A percentile compares a stretch with the other conserved stretches of the same genome.
Conservation (phyloP, 1,140 invertebrate genomes). For the Hetaerina americana region DNA sequence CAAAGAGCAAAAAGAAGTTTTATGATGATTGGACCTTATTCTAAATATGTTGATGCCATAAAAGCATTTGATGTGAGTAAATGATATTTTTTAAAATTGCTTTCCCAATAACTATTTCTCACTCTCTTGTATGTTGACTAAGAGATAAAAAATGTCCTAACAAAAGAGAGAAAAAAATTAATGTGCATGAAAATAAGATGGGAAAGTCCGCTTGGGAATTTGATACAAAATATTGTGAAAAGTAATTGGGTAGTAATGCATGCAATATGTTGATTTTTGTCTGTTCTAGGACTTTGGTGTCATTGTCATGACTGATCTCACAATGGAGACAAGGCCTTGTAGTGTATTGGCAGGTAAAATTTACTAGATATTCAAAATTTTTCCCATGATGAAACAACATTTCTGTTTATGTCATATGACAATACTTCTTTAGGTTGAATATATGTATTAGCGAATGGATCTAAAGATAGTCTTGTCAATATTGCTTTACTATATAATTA, state of each 20-base stretch:
- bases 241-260: neutral
- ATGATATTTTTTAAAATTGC: neutral
- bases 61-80: constrained; percentile 32
- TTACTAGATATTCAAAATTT: neutral
- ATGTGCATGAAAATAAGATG: no score
- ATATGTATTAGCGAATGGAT: no score
- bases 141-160: no score
- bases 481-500: no score
- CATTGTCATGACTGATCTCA: constrained; percentile 37
- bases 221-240: no score
- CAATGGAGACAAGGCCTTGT: constrained; percentile 37
- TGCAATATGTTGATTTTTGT: constrained; percentile 11
- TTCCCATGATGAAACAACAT: neutral
- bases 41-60: constrained; percentile 28
- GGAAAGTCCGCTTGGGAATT: no score
- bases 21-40: no score
- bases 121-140: no score
- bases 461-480: no score
- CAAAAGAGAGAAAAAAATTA: no score
- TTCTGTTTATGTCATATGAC: neutral
- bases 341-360: neutral
- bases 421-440: neutral
- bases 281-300: constrained; percentile 34
- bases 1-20: no score
- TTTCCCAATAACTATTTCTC: neutral